A percentile compares a stretch with the other conserved stretches of the same genome.
Conservation (phyloP, 2,797 vertebrate species). For the Rhabdomys pumilio region DNA sequence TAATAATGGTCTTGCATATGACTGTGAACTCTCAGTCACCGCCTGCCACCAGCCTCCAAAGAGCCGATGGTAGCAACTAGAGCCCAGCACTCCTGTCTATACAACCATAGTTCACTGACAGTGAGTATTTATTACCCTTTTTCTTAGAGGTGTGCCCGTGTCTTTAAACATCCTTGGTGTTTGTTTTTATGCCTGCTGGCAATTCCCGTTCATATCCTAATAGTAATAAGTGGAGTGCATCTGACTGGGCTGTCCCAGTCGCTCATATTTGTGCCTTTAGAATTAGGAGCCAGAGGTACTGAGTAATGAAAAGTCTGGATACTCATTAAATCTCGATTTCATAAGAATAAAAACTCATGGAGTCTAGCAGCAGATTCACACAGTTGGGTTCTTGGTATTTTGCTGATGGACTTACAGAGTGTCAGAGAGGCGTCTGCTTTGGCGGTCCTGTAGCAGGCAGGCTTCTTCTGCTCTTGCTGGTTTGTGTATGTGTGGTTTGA, state of each 20-base stretch:
- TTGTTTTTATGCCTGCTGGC: background rate
- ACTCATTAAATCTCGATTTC: background rate
- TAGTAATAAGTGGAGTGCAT: background rate
- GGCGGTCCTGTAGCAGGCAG: background rate
- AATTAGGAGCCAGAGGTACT: background rate
- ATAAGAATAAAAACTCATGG: background rate
- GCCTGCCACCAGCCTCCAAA: accelerated
- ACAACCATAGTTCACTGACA: background rate
- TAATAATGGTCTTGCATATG: accelerated
- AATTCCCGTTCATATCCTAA: no score
- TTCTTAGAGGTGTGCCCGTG: background rate
- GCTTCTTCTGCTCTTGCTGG: background rate
- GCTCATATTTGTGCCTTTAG: background rate
- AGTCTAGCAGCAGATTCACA: background rate
- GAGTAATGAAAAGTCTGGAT: background rate
- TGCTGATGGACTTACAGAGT: background rate
- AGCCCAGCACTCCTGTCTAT: background rate
- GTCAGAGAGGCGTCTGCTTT: background rate
- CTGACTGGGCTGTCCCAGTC: background rate
- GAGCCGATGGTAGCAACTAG: no score
- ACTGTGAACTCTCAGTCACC: background rate
- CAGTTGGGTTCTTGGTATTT: background rate
- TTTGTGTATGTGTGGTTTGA: background rate
- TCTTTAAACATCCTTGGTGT: background rate
- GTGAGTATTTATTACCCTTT: background rate